Conservation (phyloP, 2,113 vertebrate species). For the Anarrhichthys ocellatus region DNA sequence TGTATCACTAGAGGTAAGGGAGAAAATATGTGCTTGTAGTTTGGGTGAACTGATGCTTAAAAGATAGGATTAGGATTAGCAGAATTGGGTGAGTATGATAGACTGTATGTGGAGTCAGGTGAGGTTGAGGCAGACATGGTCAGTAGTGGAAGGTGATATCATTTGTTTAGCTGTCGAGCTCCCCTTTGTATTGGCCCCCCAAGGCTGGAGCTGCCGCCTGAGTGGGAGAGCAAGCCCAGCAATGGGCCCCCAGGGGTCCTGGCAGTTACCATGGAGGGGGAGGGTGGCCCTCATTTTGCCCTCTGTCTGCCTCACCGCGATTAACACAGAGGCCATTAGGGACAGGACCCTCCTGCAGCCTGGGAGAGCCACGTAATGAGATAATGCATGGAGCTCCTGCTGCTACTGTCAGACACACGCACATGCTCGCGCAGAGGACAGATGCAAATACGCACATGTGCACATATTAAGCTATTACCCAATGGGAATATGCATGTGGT, state of each 20-base stretch:
- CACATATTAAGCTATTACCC: constrained; percentile 16
- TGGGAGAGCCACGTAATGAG: constrained; percentile 48
- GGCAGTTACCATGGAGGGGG: constrained; percentile 60
- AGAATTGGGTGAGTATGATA: neutral
- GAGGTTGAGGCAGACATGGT: constrained; percentile 14
- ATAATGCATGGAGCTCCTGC: constrained; percentile 42
- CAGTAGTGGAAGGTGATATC: constrained; percentile 58
- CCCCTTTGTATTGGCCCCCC: constrained; percentile 28
- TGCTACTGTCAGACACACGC: constrained; percentile 38
- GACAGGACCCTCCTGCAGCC: constrained; percentile 44
- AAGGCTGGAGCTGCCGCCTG: constrained; percentile 30
- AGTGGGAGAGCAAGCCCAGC: constrained; percentile 41
- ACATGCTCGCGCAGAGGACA: constrained; percentile 1
- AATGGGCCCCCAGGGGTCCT: constrained; percentile 49
- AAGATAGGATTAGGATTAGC: neutral
- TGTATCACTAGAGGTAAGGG: neutral
- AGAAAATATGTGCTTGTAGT: neutral
- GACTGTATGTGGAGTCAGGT: constrained; percentile 9
- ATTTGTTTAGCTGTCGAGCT: constrained; percentile 67
- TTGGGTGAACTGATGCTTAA: constrained; percentile 20
- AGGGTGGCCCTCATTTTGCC: constrained; percentile 25
- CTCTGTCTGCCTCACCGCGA: constrained; percentile 32
- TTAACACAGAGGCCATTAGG: constrained; percentile 49
- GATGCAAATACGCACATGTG: constrained; percentile 21
- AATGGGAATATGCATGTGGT: constrained; percentile 5